Evolutionary conservation across 1,140 invertebrate species (phyloP), one percentile per base, ranked within the genome.

Genomic region (Adelges cooleyi): DNA sequence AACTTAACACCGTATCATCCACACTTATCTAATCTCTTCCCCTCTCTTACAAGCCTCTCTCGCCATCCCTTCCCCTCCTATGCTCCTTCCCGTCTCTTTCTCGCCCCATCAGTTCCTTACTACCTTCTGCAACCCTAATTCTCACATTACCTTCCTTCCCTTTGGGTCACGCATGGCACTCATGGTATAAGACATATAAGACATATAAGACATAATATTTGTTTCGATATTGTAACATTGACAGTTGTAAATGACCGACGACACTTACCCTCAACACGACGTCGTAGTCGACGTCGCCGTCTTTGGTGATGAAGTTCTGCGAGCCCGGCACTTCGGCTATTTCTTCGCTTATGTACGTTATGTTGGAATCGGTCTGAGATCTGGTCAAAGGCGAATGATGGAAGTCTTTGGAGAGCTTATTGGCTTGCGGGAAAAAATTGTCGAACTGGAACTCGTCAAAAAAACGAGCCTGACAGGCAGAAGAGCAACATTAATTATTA

Each of bases 351-450:
- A 80, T 78, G 72, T 97, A 97, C 40, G 85, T 87, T 46, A 97
- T 96, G 70, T 95, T 92, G 0, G 92, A 93, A 74, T 97, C 94
- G 0, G 93, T 97, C 72, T 92, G 86, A 1, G 92, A 96, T 59
- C 94, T 80, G 0, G 87, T 83, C 11, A 94, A 72, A 74, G 83
- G 84, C 1, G 82, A 80, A 72, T 86, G 86, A 18, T 51, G 56
- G 3, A 50, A 52, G 10, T 67, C 56, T 23, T 51, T 49, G 36
- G 46, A 40, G 9, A 65, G 62, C 25, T 51, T 52, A 29, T 62
- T 40, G 27, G 40, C 56, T 15, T 46, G 42, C 5, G 42, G 83
- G 75, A 68, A 85, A 82, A 13, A 80, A 79, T 42, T 78, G 71
- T 18, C 77, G 76, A 62, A 82, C 20, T 48, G n/a, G 22, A 51